Evolutionary conservation across 2,113 vertebrate species (phyloP).

Genomic region (Onychorhynchus coronatus): DNA sequence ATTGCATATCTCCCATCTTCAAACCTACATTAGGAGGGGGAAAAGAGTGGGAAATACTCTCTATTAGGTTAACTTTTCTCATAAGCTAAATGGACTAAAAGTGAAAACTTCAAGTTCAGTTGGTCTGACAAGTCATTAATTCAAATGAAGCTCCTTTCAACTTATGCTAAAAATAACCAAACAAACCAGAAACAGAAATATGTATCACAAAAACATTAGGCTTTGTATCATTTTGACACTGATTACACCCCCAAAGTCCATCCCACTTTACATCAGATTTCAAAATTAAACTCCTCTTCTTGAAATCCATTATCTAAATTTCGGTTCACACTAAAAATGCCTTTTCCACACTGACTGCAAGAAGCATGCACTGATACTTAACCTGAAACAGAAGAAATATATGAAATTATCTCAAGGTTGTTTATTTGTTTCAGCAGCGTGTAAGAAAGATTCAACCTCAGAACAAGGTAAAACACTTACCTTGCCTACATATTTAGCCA

Average conservation of each 20-base stretch:
- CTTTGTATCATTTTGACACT: neutral
- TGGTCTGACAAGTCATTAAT: neutral
- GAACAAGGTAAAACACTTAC: neutral
- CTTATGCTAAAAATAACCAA: neutral
- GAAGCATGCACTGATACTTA: neutral
- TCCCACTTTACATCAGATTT: neutral
- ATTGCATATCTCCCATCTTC: slow-evolving; percentile 93
- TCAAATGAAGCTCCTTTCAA: neutral
- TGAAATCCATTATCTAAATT: neutral
- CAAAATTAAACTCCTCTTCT: neutral
- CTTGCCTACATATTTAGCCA: neutral
- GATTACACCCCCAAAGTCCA: neutral
- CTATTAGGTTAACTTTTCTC: neutral
- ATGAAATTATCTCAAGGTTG: neutral
- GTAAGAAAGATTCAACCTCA: neutral
- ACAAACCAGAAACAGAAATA: neutral
- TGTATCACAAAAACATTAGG: neutral
- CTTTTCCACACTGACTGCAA: neutral
- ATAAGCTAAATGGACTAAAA: neutral
- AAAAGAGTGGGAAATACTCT: neutral
- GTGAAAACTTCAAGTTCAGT: neutral
- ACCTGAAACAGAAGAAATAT: neutral
- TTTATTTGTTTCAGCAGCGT: neutral
- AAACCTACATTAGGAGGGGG: slow-evolving; percentile 73
- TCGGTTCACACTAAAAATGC: neutral